Evolutionary conservation across 37 sponge, comb jelly and placozoan genomes (phyloP).

Genomic region (Eunapius fragilis): DNA sequence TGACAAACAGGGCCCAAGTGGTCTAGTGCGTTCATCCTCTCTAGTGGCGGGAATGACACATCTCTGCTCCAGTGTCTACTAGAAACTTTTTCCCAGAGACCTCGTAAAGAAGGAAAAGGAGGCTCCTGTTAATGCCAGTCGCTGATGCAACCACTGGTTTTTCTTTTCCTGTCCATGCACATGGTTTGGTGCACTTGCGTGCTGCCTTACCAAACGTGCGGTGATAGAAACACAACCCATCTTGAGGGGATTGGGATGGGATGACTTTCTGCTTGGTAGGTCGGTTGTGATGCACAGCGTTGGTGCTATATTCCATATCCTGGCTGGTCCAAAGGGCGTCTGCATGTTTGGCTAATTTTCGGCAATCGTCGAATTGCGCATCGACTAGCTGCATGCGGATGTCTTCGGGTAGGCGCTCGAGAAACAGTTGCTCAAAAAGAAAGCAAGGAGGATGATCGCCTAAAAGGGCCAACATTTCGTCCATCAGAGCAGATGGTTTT

Average conservation of each 20-base stretch:
- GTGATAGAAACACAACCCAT: slow-evolving; percentile 10
- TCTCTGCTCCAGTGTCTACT: slow-evolving; percentile 28
- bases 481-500: slow-evolving; percentile 21
- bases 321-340: slow-evolving; percentile 13
- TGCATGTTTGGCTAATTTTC: slow-evolving; percentile 8
- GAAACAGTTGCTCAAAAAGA: slow-evolving; percentile 34
- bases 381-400: slow-evolving; percentile 3
- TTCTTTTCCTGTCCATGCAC: slow-evolving; percentile 16
- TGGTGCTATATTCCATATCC: not conserved
- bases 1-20: not conserved
- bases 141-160: not conserved
- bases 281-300: not conserved
- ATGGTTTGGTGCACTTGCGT: slow-evolving; percentile 9
- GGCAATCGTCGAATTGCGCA: not conserved
- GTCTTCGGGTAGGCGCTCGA: slow-evolving; percentile 18
- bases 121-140: not conserved
- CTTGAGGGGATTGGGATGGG: not conserved
- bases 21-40: slow-evolving; percentile 9
- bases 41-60: slow-evolving; percentile 26
- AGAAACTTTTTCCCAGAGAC: slow-evolving; percentile 18
- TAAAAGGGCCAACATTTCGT: slow-evolving; percentile 30
- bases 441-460: slow-evolving; percentile 18
- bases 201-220: slow-evolving; percentile 16
- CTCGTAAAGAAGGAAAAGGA: not conserved
- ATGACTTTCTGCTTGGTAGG: not conserved